Percentiles rank a stretch among this genome's conserved stretches.
Evolutionary conservation across 2,888 invertebrate species (phyloP).

Genomic region (Chalcis sispes): DNA sequence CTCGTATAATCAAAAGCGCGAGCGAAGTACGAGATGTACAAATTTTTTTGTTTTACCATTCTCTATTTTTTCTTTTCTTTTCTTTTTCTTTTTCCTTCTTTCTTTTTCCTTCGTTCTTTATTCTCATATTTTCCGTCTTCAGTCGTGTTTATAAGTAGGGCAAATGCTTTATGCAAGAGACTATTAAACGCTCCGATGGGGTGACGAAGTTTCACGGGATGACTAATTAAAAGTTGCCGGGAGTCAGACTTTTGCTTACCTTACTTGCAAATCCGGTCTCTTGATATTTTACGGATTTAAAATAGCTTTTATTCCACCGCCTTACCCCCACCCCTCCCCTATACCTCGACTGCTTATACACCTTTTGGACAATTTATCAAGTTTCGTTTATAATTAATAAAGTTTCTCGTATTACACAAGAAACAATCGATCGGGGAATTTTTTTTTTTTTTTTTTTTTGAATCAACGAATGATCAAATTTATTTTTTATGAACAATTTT

Average conservation of each 20-base stretch:
- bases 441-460: no score
- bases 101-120: not conserved
- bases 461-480: no score
- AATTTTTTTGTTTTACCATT: no score
- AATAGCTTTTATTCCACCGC: constrained; percentile 2
- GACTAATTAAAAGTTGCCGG: constrained; percentile 54
- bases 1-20: no score
- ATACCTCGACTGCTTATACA: no score
- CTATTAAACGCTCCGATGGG: constrained; percentile 29
- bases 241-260: constrained; percentile 19
- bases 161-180: constrained; percentile 31
- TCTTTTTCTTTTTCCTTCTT: no score
- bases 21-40: no score
- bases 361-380: constrained; percentile 8
- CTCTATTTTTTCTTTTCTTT: not conserved
- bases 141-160: not conserved
- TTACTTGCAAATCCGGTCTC: constrained; percentile 37
- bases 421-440: constrained; percentile 22
- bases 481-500: no score
- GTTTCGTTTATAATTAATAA: constrained; percentile 43
- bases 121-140: constrained; percentile 3
- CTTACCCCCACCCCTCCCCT: no score
- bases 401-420: not conserved
- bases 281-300: constrained; percentile 29
- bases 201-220: constrained; percentile 22